Evolutionary conservation across 1,140 invertebrate genomes (phyloP).

Genomic region (Antheraea pernyi): DNA sequence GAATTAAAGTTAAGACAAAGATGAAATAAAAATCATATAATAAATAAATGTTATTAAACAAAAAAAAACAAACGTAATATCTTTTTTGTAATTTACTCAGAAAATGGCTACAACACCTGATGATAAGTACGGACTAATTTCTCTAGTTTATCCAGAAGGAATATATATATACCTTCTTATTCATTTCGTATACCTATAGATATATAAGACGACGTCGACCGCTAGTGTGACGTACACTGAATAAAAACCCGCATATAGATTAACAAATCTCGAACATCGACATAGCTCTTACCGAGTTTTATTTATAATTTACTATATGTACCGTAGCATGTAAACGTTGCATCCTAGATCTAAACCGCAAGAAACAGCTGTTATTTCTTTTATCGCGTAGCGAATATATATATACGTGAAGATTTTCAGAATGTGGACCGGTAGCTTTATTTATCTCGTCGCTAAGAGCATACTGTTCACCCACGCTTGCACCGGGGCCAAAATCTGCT

Average conservation of each 20-base stretch:
- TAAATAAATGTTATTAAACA: no score
- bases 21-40: no score
- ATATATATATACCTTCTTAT: no score
- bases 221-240: background rate
- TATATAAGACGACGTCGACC: background rate
- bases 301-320: slow-evolving; percentile 8
- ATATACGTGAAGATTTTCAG: slow-evolving; percentile 25
- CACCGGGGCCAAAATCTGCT: slow-evolving; percentile 27
- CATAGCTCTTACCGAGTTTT: slow-evolving; percentile 1
- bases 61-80: no score
- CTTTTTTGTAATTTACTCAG: no score
- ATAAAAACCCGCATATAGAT: background rate
- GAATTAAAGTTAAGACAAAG: no score
- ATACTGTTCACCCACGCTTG: slow-evolving; percentile 41
- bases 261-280: background rate
- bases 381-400: slow-evolving; percentile 27
- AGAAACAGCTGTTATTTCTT: slow-evolving; percentile 26
- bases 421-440: slow-evolving; percentile 42
- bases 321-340: slow-evolving; percentile 9
- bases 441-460: slow-evolving; percentile 50
- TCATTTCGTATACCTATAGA: no score
- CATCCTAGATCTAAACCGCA: slow-evolving; percentile 12
- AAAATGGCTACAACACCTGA: no score
- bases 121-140: no score
- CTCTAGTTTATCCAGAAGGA: no score